Conservation (phyloP, 2,797 vertebrate species). For the Sparus aurata region DNA sequence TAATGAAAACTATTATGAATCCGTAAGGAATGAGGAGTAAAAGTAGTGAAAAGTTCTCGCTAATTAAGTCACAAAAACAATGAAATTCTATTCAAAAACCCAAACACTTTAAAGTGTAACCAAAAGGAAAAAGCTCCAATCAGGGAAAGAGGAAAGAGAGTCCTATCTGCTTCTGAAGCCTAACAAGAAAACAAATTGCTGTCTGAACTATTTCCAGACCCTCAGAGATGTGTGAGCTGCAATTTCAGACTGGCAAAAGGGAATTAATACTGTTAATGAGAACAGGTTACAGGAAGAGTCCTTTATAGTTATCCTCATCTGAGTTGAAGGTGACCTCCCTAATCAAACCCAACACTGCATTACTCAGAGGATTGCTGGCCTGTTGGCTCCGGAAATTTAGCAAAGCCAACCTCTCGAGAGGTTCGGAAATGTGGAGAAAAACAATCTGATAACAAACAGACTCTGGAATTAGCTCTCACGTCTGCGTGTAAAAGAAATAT, state of each 20-base stretch:
- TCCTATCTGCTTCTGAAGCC: not conserved
- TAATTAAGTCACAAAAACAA: not conserved
- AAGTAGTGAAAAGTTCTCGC: not conserved
- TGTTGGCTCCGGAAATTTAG: slow-evolving; percentile 37
- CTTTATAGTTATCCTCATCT: slow-evolving; percentile 40
- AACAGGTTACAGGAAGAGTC: slow-evolving; percentile 36
- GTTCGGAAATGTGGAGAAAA: slow-evolving; percentile 30
- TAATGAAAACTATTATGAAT: not conserved
- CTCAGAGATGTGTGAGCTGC: slow-evolving; percentile 15
- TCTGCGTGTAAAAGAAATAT: slow-evolving; percentile 22
- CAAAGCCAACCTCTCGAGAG: slow-evolving; percentile 26
- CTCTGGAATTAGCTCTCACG: slow-evolving; percentile 17
- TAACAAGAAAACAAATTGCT: slow-evolving; percentile 47
- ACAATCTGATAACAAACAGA: slow-evolving; percentile 38
- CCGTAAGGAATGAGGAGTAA: not conserved
- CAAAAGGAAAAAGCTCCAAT: not conserved
- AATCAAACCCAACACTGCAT: slow-evolving; percentile 50
- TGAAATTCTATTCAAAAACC: not conserved
- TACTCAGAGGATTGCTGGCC: slow-evolving; percentile 26
- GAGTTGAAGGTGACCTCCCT: slow-evolving; percentile 62
- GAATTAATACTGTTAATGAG: slow-evolving; percentile 54
- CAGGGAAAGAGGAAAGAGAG: not conserved
- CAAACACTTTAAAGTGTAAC: not conserved
- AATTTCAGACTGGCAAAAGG: slow-evolving; percentile 18
- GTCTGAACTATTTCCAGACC: slow-evolving; percentile 32